Evolutionary conservation across 2,113 vertebrate genomes (phyloP), one percentile per base, ranked within the genome.

Genomic region (Falcunculus frontatus): DNA sequence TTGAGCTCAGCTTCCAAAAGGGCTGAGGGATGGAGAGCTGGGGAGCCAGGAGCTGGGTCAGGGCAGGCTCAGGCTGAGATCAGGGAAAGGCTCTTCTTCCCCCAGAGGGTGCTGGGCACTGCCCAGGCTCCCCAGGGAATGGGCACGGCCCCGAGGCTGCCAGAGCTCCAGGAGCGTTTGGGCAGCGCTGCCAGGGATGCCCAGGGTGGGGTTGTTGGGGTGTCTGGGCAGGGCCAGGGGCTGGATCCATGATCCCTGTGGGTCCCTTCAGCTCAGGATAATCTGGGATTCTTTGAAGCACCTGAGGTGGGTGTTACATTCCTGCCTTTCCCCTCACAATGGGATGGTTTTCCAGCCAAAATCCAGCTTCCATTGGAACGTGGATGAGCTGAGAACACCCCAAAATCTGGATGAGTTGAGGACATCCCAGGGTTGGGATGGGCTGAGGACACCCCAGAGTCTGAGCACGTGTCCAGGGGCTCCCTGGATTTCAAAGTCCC

Each of bases 81-180:
- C 39, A 80, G 76, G 32, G 12, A 10, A 47, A 81, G 78, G 78
- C n/a, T n/a, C n/a, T 7, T 70, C 64, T 83, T 35, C 77, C 46
- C 63, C 56, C 80, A 52, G 46, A 83, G 80, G 80, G 9, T 35
- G 32, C 30, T 44, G 69, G 56, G 79, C 79, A 70, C 65, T 70
- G 79, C 29, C 65, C 79, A 59, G 79, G 79, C 79, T 70, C 30
- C 79, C 79, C 79, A 69, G 79, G 79, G 55, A 82, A n/a, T 70
- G 76, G 77, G 50, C 76, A 50, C 65, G 13, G 68, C 81, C 49
- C 81, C 41, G 50, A 84, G 69, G 81, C 69, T 84, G 82, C 82
- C 82, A 64, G 41, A 84, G 82, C 82, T 82, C 10, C 62, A 80
- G 77, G 77, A 25, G 41, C 21, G 4, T 46, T 80, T 46, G 50